Base-by-base conservation (phyloP, 2,113 vertebrate species). In the Pyxicephalus adspersus region DNA sequence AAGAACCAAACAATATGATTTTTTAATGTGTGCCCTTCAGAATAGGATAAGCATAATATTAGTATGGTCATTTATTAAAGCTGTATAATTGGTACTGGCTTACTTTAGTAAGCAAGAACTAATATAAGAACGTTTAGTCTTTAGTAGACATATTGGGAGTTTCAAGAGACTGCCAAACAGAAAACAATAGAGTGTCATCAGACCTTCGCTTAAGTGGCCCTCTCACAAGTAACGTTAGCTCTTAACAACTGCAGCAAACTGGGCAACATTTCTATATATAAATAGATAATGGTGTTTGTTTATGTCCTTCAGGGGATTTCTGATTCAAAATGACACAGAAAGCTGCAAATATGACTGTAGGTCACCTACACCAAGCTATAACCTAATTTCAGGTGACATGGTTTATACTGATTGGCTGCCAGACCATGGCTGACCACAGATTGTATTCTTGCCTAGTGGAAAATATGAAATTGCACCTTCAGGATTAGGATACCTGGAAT, bases 341-440 rank as follows among this genome's bases (percentile, higher is more conserved):
- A 4, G 65, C n/a, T 67, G 23, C 65, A 70, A 26, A 28, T 28
- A 19, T 11, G 50, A 71, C 13, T 25, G 38, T 71, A 55, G 67
- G 50, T 71, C 50, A 71, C 57, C 20, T 58, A 28, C 38, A 18
- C 67, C 25, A 51, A 68, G 66, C 25, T 54, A 28, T 54, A 71
- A 29, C 67, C 25, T 16, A 22, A 19, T 28, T 70, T 22, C 17
- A 51, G 23, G 8, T 63, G 60, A 13, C 60, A 26, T 6, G 8
- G 4, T 19, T 20, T 31, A 28, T 31, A 19, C 8, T 64, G 17
- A 54, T 71, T 71, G 67, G 50, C 4, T 71, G 67, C 26, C 13
- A 25, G 25, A 18, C 15, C 25, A 28, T 5, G 18, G 45, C 18
- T 29, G 18, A 71, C 28, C 66, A 26, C 23, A 52, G 51, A 70